Evolutionary conservation across 1,140 invertebrate species (phyloP), one percentile per base, ranked within the genome.

Genomic region (Bombus impatiens): DNA sequence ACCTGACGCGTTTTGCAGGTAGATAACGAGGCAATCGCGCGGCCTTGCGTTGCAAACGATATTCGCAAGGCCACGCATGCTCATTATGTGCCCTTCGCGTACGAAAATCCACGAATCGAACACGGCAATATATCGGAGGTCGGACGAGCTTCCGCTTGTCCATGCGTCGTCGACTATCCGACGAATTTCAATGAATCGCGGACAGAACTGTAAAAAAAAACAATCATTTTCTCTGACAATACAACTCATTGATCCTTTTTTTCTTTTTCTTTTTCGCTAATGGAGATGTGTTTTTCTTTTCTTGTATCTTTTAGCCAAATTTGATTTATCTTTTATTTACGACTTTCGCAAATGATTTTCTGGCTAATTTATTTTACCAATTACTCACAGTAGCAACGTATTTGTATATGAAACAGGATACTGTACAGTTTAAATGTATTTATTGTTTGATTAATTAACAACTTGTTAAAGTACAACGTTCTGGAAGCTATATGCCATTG

Each of bases 11-110:
- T 47, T 53, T 32, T 74, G 8, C 42, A 74, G n/a, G 15, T 47
- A 44, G n/a, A 74, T 74, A 74, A 74, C 71, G n/a, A 72, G 35
- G 13, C 6, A 25, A 37, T 13, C 40, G 40, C 37, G 25, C 28
- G 70, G 28, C 70, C 71, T 74, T n/a, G 71, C 42, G 4, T 74
- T 22, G 32, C n/a, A 44, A 44, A 74, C 71, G 71, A 74, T 32
- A 72, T n/a, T 72, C 40, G 28, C 70, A 71, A 71, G 70, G 70
- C 28, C 44, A n/a, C n/a, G 71, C 18, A 37, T 9, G n/a, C 8
- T 68, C 67, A 37, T 70, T 70, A 70, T 25, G 35, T 70, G 67
- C 35, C 35, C 67, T 70, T 70, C 67, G 67, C 18, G 40, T 13
- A 47, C 71, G n/a, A 74, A 74, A 74, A 74, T 22, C 15, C 28